A percentile compares a stretch with the other conserved stretches of the same genome.
Evolutionary conservation across 1,140 invertebrate species (phyloP).

Genomic region (Lordiphosa collinella): DNA sequence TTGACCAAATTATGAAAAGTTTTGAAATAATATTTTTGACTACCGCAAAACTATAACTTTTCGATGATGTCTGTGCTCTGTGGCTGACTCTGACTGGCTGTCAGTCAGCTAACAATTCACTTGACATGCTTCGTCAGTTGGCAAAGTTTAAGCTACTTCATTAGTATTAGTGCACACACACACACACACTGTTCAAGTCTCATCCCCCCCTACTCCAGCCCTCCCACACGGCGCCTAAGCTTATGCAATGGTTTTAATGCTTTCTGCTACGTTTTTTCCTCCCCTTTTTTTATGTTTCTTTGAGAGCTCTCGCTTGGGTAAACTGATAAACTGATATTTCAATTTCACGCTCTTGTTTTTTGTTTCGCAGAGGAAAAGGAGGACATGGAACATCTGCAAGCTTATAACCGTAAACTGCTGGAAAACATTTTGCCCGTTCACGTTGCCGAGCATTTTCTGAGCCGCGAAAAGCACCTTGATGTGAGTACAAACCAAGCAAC

Average conservation of each 20-base stretch:
- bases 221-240: constrained; percentile 10
- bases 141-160: constrained; percentile 39
- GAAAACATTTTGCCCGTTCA: constrained; percentile 97
- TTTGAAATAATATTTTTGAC: constrained; percentile 6
- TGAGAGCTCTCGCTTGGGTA: constrained; percentile 32
- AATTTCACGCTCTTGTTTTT: constrained; percentile 66
- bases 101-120: neutral
- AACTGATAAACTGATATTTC: constrained; percentile 76
- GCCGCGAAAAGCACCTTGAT: constrained; percentile 89
- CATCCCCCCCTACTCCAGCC: constrained; percentile 20
- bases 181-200: constrained; percentile 12
- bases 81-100: constrained; percentile 1
- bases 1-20: constrained; percentile 20
- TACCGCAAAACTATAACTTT: neutral
- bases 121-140: neutral
- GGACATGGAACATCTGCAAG: constrained; percentile 96
- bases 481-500: constrained; percentile 81
- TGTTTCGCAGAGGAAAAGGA: constrained; percentile 90
- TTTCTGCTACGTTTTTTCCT: too few relatives aligned
- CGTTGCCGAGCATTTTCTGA: constrained; percentile 96
- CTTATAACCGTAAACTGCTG: constrained; percentile 94
- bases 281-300: constrained; percentile 25
- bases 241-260: constrained; percentile 30
- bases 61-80: neutral
- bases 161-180: constrained; percentile 54